phyloP scores from a whole-genome alignment of 2,888 invertebrate species.

The Ariolimax columbianus region DNA sequence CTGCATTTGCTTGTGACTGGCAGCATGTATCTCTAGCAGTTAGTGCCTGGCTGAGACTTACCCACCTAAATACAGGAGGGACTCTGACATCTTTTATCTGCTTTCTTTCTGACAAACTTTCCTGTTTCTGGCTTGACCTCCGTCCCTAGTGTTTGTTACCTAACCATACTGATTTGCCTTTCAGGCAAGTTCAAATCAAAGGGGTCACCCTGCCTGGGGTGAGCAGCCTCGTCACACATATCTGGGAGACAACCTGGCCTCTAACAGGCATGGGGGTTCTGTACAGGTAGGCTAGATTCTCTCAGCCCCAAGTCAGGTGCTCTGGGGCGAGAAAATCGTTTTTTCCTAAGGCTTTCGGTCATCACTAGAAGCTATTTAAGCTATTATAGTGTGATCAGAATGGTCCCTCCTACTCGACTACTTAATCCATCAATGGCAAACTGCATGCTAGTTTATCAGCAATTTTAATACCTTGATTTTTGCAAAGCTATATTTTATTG shows the following conservation, averaged over 20 bases:
- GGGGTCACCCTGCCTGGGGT: constrained; percentile 75
- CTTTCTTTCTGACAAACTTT: not conserved
- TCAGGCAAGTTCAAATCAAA: constrained; percentile 73
- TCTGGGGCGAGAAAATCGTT: constrained; percentile 8
- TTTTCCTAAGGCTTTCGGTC: constrained; percentile 18
- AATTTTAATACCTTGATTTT: not conserved
- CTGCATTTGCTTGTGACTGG: constrained; percentile 19
- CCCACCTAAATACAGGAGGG: constrained; percentile 24
- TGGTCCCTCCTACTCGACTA: constrained; percentile 26
- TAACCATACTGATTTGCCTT: constrained; percentile 66
- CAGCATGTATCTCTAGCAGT: constrained; percentile 28
- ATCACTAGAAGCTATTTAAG: constrained; percentile 21
- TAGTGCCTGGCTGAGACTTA: constrained; percentile 25
- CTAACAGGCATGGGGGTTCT: constrained; percentile 94
- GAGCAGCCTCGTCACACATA: constrained; percentile 73
- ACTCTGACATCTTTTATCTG: not conserved
- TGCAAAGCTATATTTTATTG: not conserved
- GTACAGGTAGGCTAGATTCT: constrained; percentile 86
- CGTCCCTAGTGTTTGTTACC: constrained; percentile 31
- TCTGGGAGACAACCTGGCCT: constrained; percentile 83
- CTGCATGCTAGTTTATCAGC: constrained; percentile 29
- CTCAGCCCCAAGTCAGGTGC: constrained; percentile 1
- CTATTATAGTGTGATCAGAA: constrained; percentile 34
- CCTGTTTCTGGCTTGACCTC: not conserved
- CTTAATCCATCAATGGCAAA: not conserved